Evolutionary conservation across 2,113 vertebrate genomes (phyloP), one percentile per base, ranked within the genome.

Genomic region (Bufo gargarizans): DNA sequence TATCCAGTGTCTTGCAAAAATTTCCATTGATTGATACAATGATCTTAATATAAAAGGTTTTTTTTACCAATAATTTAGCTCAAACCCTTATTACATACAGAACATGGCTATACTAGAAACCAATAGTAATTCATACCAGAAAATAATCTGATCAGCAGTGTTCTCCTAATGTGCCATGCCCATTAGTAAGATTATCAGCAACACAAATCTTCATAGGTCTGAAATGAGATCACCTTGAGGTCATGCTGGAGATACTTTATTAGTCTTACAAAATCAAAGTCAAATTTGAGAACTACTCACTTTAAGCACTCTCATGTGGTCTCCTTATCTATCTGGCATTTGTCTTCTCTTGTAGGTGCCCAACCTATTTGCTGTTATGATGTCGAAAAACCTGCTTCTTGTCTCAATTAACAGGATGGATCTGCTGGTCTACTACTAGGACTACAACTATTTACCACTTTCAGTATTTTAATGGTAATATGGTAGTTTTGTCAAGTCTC

Each of bases 251-350:
- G 63, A 69, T n/a, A 49, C 19, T 63, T 61, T 22, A 67, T 67
- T 65, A 50, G 45, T 86, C 43, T 78, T 43, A 65, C 59, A 69
- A 80, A 53, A 55, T 56, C 61, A 65, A 49, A 86, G 61, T 10
- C 22, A n/a, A 71, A 80, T 71, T 81, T 58, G 49, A 87, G 86
- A 69, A 80, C 50, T 43, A 69, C 86, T 87, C 71, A 20, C 81
- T 17, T 61, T 43, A 55, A 79, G 76, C 22, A 43, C 76, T 86
- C 45, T 76, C 4, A 2, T 45, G 47, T 53, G 53, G 86, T 43
- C 22, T 80, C 22, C 50, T 87, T 78, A 80, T 87, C 76, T 83
- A 22, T 67, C 47, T 20, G 84, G 33, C 71, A 55, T 71, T 74
- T 43, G 55, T 50, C 77, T 69, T 80, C 63, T 80, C 82, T 84